Percentiles rank a stretch among this genome's conserved stretches.
phyloP scores from a whole-genome alignment of 1,140 invertebrate species.

The Bombus pascuorum region DNA sequence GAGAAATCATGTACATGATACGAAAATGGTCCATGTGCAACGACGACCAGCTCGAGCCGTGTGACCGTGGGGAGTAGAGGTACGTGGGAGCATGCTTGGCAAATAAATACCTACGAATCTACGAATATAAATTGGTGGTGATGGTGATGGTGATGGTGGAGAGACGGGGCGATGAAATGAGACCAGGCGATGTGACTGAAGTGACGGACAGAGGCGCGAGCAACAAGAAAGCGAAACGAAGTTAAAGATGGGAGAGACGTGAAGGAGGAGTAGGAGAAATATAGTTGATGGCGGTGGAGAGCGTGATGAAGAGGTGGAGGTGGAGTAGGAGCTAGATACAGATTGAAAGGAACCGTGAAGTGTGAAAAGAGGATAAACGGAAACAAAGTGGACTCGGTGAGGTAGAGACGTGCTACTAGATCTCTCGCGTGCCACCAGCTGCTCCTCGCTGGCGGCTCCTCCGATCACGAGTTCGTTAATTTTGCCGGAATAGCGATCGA shows the following conservation, averaged over 20 bases:
- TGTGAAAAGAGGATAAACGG: slow-evolving; percentile 30
- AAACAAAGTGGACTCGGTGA: slow-evolving; percentile 49
- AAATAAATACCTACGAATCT: slow-evolving; percentile 77
- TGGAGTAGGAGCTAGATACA: neutral
- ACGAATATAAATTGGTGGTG: slow-evolving; percentile 35
- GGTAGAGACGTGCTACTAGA: slow-evolving; percentile 65
- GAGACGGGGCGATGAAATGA: slow-evolving; percentile 45
- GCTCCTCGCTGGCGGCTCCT: slow-evolving; percentile 13
- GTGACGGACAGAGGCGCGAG: neutral
- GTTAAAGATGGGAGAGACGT: neutral
- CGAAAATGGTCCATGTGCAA: slow-evolving; percentile 34
- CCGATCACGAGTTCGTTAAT: slow-evolving; percentile 40
- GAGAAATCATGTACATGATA: slow-evolving; percentile 72
- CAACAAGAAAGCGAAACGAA: slow-evolving; percentile 48
- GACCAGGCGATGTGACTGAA: slow-evolving; percentile 22
- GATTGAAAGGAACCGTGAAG: slow-evolving; percentile 22
- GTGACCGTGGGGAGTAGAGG: neutral
- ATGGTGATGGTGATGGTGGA: slow-evolving; percentile 18
- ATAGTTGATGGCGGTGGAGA: neutral
- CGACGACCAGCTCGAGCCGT: slow-evolving; percentile 1
- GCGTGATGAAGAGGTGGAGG: neutral
- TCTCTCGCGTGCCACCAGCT: slow-evolving; percentile 40
- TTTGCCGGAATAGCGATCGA: slow-evolving; percentile 60
- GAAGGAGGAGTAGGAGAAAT: neutral
- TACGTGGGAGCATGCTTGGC: slow-evolving; percentile 59